Base-by-base conservation (phyloP, 2,797 vertebrate species). In the Megaceryle alcyon region DNA sequence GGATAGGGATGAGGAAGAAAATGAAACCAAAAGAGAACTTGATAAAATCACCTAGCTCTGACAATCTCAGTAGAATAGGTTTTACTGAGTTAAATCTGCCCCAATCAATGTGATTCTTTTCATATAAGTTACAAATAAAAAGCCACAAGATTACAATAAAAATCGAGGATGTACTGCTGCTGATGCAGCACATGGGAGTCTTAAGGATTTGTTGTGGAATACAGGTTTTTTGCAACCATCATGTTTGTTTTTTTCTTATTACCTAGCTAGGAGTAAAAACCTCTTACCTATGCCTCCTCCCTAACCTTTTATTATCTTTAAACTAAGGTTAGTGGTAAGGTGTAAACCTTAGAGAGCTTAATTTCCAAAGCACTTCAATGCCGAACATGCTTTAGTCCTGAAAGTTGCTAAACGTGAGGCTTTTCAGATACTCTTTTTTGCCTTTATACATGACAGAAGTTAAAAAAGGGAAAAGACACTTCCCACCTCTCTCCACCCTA, bases 21-120 rank as follows among this genome's bases (percentile, higher is more conserved):
- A 99, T 99, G 99, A 99, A 99, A 99, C 98, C 98, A 98, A 99
- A 99, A 98, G 98, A 99, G 99, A 98, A 98, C 98, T 98, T 98
- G 99, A 99, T 99, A 99, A 99, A 99, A 99, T 99, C 99, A 99
- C 98, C 98, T 97, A 98, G 98, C 97, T 98, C 98, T 98, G 98
- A 98, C 98, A 99, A 99, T 99, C 98, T 99, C 98, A 96, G 98
- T 97, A 98, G 98, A 99, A 99, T 99, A 99, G 98, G 98, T 99
- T 99, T 99, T 98, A 99, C 99, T 98, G 99, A 99, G 98, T 99
- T 99, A 99, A 99, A 99, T 99, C 98, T 99, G 98, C 98, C 98
- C 98, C 98, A 99, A 99, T 99, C 98, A 99, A 99, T 99, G 98
- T 98, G 98, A 99, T 99, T 98, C 98, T 98, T 98, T 99, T 99